Conservation (phyloP, 2,113 vertebrate species). For the Elgaria multicarinata region DNA sequence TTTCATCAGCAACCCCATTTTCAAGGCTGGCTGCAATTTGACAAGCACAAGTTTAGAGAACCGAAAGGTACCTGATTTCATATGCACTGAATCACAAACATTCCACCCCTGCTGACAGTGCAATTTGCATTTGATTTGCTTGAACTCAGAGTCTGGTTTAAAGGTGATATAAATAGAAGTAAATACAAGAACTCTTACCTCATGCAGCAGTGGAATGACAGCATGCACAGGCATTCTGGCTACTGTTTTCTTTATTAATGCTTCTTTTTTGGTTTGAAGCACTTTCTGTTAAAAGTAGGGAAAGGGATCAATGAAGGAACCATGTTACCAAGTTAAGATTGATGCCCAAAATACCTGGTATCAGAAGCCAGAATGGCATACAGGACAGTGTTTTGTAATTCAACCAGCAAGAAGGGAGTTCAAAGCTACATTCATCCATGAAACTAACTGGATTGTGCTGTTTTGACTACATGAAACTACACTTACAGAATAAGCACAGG, state of each 20-base stretch:
- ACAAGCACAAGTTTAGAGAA: neutral
- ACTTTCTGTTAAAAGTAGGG: constrained; percentile 85
- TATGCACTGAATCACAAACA: neutral
- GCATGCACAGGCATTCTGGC: constrained; percentile 89
- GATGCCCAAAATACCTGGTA: neutral
- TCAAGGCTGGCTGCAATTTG: neutral
- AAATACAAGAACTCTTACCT: constrained; percentile 78
- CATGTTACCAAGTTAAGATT: neutral
- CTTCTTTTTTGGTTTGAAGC: constrained; percentile 89
- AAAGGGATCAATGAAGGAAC: neutral
- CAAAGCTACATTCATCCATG: neutral
- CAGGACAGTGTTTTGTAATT: neutral
- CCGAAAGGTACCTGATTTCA: neutral
- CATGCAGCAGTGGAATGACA: constrained; percentile 91
- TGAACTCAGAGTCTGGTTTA: fast-evolving
- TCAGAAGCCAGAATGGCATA: neutral
- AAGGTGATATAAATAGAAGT: neutral
- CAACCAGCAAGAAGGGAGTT: neutral
- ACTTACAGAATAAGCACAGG: neutral
- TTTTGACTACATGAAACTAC: neutral
- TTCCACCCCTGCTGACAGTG: neutral
- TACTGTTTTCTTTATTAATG: constrained; percentile 92
- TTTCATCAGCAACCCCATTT: neutral
- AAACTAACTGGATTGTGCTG: neutral
- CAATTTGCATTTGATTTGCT: neutral